Percentiles rank a stretch among this genome's conserved stretches.
Evolutionary conservation across 2,797 vertebrate species (phyloP).

Genomic region (Pipistrellus nathusii): DNA sequence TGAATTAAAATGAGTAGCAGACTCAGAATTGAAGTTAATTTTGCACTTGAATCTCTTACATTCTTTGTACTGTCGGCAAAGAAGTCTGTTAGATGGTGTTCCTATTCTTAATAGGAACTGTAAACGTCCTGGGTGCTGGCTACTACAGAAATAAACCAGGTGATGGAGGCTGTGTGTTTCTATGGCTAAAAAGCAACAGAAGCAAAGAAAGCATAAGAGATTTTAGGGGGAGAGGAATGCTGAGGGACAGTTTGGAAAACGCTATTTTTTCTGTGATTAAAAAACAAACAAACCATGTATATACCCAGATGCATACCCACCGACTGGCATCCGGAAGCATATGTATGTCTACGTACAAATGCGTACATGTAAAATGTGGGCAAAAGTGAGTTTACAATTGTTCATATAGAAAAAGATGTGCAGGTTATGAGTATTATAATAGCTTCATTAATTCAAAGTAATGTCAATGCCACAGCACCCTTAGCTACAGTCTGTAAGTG

Average conservation of each 20-base stretch:
- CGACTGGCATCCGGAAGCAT: background rate
- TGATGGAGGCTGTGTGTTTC: slow-evolving; percentile 47
- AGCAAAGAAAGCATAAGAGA: slow-evolving; percentile 41
- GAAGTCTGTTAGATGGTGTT: slow-evolving; percentile 45
- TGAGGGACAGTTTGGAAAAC: background rate
- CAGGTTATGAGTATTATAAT: background rate
- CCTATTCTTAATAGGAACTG: slow-evolving; percentile 25
- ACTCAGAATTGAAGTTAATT: slow-evolving; percentile 34
- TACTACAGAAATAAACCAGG: slow-evolving; percentile 60
- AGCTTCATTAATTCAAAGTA: background rate
- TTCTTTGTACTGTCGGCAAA: background rate
- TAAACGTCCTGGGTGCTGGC: slow-evolving; percentile 61
- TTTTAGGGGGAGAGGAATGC: slow-evolving; percentile 63
- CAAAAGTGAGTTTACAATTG: background rate
- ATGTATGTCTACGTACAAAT: background rate
- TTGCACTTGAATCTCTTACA: background rate
- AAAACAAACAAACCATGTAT: background rate
- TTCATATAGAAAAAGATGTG: background rate
- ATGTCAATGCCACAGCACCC: background rate
- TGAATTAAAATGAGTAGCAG: background rate
- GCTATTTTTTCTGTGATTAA: background rate
- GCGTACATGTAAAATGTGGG: background rate
- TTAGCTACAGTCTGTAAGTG: background rate
- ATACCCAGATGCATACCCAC: background rate
- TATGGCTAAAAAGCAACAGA: slow-evolving; percentile 54